Conservation (phyloP, 2,888 invertebrate genomes). For the Microctonus brassicae region DNA sequence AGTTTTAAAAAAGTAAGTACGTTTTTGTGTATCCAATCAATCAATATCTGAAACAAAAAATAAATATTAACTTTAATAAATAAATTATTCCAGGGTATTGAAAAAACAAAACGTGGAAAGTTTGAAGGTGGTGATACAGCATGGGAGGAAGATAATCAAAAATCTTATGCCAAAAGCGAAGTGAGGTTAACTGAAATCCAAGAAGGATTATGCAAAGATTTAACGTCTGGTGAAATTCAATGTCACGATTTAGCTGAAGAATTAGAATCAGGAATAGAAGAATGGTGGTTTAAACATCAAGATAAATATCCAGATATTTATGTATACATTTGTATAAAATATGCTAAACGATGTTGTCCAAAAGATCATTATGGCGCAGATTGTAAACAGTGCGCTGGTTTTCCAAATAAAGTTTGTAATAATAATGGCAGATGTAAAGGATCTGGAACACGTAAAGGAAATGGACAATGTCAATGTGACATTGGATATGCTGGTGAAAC, state of each 20-base stretch:
- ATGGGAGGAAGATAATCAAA: slow-evolving; percentile 91
- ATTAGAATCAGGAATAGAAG: slow-evolving; percentile 84
- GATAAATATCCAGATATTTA: slow-evolving; percentile 75
- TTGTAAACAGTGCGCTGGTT: slow-evolving; percentile 85
- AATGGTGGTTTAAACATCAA: slow-evolving; percentile 88
- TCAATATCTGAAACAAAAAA: no score
- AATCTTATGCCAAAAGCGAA: slow-evolving; percentile 88
- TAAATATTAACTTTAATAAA: slow-evolving; percentile 23
- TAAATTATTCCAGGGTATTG: slow-evolving; percentile 76
- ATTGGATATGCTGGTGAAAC: slow-evolving; percentile 82
- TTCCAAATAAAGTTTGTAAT: slow-evolving; percentile 81
- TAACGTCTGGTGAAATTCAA: slow-evolving; percentile 79
- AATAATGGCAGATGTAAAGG: slow-evolving; percentile 90
- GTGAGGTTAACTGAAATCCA: slow-evolving; percentile 92
- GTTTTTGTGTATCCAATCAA: not conserved
- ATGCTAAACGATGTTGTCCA: slow-evolving; percentile 86
- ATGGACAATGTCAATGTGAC: slow-evolving; percentile 90
- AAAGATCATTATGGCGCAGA: slow-evolving; percentile 84
- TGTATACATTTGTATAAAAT: slow-evolving; percentile 84
- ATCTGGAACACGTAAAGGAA: slow-evolving; percentile 92
- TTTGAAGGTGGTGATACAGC: slow-evolving; percentile 94
- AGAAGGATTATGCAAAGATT: slow-evolving; percentile 86
- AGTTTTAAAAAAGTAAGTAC: slow-evolving; percentile 78
- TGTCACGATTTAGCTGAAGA: slow-evolving; percentile 89
- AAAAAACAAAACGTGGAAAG: slow-evolving; percentile 86